Evolutionary conservation across 2,797 vertebrate species (phyloP).

Genomic region (Scarus forsteni): DNA sequence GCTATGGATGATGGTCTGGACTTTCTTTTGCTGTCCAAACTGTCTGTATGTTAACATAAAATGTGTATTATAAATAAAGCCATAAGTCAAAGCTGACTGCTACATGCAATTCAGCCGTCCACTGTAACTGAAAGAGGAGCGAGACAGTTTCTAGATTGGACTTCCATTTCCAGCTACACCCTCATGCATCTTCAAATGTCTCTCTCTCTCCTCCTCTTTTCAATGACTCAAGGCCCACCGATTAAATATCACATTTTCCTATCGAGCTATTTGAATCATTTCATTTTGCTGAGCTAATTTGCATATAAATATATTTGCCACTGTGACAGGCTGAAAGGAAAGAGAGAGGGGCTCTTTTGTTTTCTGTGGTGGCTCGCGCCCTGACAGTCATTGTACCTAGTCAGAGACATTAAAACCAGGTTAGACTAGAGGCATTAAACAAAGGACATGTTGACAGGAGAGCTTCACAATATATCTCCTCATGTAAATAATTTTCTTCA

Average conservation of each 20-base stretch:
- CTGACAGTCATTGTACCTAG: constrained; percentile 19
- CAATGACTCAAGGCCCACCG: constrained; percentile 29
- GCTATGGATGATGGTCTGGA: constrained; percentile 20
- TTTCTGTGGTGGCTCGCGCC: constrained; percentile 30
- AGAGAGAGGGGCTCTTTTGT: constrained; percentile 26
- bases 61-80: constrained; percentile 13
- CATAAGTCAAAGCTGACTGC: constrained; percentile 23
- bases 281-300: constrained; percentile 53
- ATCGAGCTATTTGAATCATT: constrained; percentile 47
- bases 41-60: constrained; percentile 5
- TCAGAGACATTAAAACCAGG: constrained; percentile 42
- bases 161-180: constrained; percentile 27
- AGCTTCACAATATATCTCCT: constrained; percentile 27
- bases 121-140: constrained; percentile 20
- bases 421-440: constrained; percentile 40
- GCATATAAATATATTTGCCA: constrained; percentile 54
- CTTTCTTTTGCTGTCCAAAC: not conserved
- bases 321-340: constrained; percentile 5
- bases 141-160: constrained; percentile 49
- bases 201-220: not conserved
- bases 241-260: constrained; percentile 54
- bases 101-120: constrained; percentile 25
- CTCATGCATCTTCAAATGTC: constrained; percentile 23
- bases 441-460: constrained; percentile 32
- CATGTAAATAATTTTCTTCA: constrained; percentile 27